Evolutionary conservation across 2,113 vertebrate species (phyloP).

Genomic region (Prochilodus magdalenae): DNA sequence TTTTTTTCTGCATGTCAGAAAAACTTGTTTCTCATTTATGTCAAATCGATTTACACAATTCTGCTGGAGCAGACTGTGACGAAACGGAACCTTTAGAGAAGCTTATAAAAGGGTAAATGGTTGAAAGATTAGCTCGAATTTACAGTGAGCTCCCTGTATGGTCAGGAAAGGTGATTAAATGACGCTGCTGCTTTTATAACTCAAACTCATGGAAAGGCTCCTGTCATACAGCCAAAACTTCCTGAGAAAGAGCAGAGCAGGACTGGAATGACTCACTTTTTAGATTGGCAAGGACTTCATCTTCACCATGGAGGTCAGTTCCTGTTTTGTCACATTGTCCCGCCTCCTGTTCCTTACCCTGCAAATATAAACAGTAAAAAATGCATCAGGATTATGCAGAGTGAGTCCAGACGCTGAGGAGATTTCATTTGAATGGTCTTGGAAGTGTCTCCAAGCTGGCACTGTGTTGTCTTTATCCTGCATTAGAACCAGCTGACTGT

Average conservation of each 20-base stretch:
- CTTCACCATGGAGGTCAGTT: slow-evolving; percentile 79
- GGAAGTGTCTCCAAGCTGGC: background rate
- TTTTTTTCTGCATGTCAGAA: no score
- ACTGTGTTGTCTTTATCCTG: background rate
- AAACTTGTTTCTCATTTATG: no score
- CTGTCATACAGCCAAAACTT: background rate
- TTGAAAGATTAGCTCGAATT: background rate
- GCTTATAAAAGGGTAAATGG: background rate
- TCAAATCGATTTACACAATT: slow-evolving; percentile 44
- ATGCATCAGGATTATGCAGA: background rate
- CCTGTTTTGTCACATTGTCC: slow-evolving; percentile 73
- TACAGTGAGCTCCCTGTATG: slow-evolving; percentile 15
- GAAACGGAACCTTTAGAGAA: background rate
- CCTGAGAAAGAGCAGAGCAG: background rate
- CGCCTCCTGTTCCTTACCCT: slow-evolving; percentile 73
- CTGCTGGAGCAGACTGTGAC: background rate
- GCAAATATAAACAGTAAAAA: background rate
- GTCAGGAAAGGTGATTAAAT: background rate
- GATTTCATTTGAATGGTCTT: background rate
- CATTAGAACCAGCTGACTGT: background rate
- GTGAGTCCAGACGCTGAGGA: background rate
- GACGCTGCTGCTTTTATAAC: background rate
- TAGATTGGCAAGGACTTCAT: slow-evolving; percentile 81
- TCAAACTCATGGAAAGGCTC: background rate
- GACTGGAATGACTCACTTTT: slow-evolving; percentile 62